phyloP scores from a whole-genome alignment of 35 echinoderm and acorn worm genomes.

The Patiria miniata region DNA sequence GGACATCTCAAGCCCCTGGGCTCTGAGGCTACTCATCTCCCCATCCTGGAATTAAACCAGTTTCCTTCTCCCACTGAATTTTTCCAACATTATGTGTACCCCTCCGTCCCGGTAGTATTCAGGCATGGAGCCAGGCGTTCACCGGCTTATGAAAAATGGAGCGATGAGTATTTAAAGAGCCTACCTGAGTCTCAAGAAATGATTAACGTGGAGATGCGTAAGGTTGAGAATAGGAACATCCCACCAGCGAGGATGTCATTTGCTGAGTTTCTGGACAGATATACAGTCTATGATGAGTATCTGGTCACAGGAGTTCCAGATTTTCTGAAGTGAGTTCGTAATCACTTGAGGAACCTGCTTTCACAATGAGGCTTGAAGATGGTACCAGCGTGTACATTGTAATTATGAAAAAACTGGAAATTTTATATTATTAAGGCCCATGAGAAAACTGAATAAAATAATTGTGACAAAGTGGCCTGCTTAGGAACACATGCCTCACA shows the following conservation, averaged over 20 bases:
- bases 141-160: slow-evolving; percentile 74
- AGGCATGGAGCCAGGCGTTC: slow-evolving; percentile 59
- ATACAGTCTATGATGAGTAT: slow-evolving; percentile 68
- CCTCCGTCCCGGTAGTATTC: slow-evolving; percentile 82
- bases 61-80: slow-evolving; percentile 80
- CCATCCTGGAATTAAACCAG: slow-evolving; percentile 43
- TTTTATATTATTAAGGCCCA: background rate
- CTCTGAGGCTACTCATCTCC: slow-evolving; percentile 11
- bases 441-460: background rate
- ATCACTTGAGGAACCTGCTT: no score
- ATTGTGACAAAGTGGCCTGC: no score
- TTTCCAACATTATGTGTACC: slow-evolving; percentile 67
- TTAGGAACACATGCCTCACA: no score
- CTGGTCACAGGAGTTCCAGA: slow-evolving; percentile 66
- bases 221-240: slow-evolving; percentile 71
- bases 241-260: slow-evolving; percentile 51
- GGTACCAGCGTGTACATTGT: background rate
- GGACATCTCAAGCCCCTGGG: slow-evolving; percentile 84
- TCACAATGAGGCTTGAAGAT: no score
- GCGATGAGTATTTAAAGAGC: slow-evolving; percentile 61
- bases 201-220: slow-evolving; percentile 68
- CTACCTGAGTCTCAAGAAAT: slow-evolving; percentile 51
- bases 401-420: no score
- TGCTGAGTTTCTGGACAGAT: slow-evolving; percentile 75
- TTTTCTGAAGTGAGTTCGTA: slow-evolving; percentile 70